Evolutionary conservation across 2,888 invertebrate species (phyloP), one percentile per base, ranked within the genome.

Genomic region (Camptogramma bilineatum): DNA sequence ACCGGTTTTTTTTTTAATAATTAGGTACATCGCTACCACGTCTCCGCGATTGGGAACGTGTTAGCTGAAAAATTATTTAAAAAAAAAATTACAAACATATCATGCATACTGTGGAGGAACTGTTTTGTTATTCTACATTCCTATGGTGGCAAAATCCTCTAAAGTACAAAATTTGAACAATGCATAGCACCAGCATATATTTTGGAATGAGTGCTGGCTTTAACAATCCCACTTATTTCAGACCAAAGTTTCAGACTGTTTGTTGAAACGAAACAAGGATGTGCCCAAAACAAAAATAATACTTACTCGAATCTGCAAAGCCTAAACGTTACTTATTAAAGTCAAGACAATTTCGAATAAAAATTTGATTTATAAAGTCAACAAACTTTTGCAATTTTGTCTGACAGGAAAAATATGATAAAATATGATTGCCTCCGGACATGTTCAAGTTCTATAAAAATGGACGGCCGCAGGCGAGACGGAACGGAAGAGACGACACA

Each of bases 371-470:
- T 18, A 16, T 31, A 51, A 42, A 44, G 31, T 9, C 42, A 34
- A 50, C 56, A 64, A 55, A 61, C 52, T 64, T 64, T 69, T 66
- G 67, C 68, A 68, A 71, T 70, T 68, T 63, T 54, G 61, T 47
- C 53, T 68, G 65, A 55, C 62, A 62, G 62, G 68, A 77, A 73
- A 77, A 75, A 69, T 73, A 74, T 72, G 65, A 68, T 70, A 75
- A 81, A 80, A 76, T 78, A 78, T 74, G 74, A 84, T 79, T 78
- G 73, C 74, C 71, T 72, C 76, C 68, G 66, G 65, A 66, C 71
- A 64, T 72, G 72, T 68, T 74, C 65, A 76, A 82, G 72, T 79
- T 81, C 73, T 76, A 80, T 75, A 73, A 77, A 82, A 83, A 80
- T 81, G 76, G 72, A 74, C 72, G 68, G 76, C 79, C 77, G 70